These are phyloP conservation scores for Procambarus virginalis DNA, from an alignment of 1,140 invertebrate species.

Conservation along the genomic window DNA sequence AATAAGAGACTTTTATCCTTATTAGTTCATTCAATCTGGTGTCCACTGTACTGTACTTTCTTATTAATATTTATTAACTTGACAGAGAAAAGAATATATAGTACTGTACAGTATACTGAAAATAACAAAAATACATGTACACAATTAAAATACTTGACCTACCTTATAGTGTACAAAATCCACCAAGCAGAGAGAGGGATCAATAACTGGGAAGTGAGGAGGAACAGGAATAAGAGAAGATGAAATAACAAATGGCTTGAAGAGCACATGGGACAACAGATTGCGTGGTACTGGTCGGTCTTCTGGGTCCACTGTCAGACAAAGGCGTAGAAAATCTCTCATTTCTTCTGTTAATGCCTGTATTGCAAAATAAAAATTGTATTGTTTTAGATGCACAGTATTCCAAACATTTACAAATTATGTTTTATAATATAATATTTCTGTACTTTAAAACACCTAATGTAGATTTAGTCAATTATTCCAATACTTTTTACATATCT, in stretches of 20 bases:
- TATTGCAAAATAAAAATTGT: background rate
- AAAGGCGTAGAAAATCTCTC: conserved; percentile 72
- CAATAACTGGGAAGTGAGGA: conserved; percentile 57
- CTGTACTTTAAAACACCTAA: too few relatives aligned
- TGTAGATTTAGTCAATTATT: too few relatives aligned
- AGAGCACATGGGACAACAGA: conserved; percentile 55
- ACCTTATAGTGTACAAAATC: conserved; percentile 63
- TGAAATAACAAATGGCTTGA: conserved; percentile 28
- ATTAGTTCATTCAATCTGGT: too few relatives aligned
- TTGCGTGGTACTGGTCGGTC: conserved; percentile 49
- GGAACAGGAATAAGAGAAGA: conserved; percentile 30
- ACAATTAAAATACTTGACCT: background rate
- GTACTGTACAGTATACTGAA: background rate
- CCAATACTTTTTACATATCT: too few relatives aligned
- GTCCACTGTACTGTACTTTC: too few relatives aligned
- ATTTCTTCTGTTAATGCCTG: conserved; percentile 71
- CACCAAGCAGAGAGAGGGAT: conserved; percentile 51
- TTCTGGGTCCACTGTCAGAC: conserved; percentile 71
- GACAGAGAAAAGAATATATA: background rate
- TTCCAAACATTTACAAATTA: too few relatives aligned
- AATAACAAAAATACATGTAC: background rate
- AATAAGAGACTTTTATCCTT: too few relatives aligned
- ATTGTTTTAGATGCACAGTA: too few relatives aligned
- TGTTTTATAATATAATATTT: too few relatives aligned
- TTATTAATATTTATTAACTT: too few relatives aligned